Evolutionary conservation across 2,113 vertebrate species (phyloP).

Genomic region (Sterna hirundo): DNA sequence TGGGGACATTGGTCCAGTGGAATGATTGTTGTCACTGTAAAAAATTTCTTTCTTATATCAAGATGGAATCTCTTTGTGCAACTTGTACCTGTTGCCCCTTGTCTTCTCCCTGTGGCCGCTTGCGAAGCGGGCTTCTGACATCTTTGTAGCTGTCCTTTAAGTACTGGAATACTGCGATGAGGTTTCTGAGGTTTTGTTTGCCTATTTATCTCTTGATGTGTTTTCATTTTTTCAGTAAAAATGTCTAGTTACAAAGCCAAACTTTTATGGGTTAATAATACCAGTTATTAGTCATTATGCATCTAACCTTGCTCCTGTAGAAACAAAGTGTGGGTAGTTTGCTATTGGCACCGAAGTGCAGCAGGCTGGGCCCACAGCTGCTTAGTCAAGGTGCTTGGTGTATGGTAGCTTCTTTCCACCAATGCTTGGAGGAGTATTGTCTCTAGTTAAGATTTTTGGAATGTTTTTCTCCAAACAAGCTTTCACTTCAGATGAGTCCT

Average conservation of each 20-base stretch:
- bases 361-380: neutral
- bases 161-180: neutral
- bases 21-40: too few relatives aligned
- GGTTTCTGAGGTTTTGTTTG: neutral
- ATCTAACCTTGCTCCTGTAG: neutral
- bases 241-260: neutral
- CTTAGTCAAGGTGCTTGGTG: neutral
- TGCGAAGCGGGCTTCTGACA: neutral
- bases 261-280: neutral
- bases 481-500: neutral
- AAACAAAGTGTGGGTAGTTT: rapidly evolving
- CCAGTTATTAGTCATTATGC: neutral
- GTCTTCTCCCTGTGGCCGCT: neutral
- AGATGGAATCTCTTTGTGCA: neutral
- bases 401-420: neutral
- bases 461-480: neutral
- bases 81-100: neutral
- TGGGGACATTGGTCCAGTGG: neutral
- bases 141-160: neutral
- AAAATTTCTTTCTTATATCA: neutral
- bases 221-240: neutral
- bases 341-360: neutral
- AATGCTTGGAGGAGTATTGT: neutral
- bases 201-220: neutral
- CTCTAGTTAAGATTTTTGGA: neutral